These are phyloP conservation scores for Drosophila formosana DNA, from an alignment of 2,888 invertebrate species.

Conservation along the genomic window DNA sequence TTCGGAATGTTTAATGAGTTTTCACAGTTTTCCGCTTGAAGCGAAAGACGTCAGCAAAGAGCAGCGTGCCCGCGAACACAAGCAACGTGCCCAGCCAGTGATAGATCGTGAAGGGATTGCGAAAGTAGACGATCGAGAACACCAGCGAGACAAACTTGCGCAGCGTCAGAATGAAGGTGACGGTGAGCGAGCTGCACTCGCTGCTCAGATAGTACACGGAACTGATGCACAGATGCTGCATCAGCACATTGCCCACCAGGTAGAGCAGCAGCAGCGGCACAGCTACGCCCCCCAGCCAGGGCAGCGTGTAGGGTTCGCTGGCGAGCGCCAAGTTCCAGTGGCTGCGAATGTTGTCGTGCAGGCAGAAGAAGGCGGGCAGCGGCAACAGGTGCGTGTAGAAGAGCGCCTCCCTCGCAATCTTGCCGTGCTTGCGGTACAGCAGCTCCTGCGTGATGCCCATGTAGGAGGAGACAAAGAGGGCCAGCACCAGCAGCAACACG, in stretches of 20 bases:
- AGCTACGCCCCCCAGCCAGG: slow-evolving; percentile 27
- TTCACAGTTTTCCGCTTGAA: slow-evolving; percentile 35
- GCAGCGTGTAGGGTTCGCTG: slow-evolving; percentile 44
- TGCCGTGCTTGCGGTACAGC: slow-evolving; percentile 92
- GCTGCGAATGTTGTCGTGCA: slow-evolving; percentile 90
- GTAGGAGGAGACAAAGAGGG: slow-evolving; percentile 95
- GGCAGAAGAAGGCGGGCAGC: slow-evolving; percentile 93
- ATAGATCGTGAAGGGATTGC: slow-evolving; percentile 94
- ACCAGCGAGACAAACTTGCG: slow-evolving; percentile 97
- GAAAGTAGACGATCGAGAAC: slow-evolving; percentile 95
- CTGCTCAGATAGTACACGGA: slow-evolving; percentile 97
- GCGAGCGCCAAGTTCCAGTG: slow-evolving; percentile 85
- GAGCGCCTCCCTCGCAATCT: slow-evolving; percentile 94
- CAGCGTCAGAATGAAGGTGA: slow-evolving; percentile 96
- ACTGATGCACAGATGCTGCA: slow-evolving; percentile 97
- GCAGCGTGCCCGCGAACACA: slow-evolving; percentile 95
- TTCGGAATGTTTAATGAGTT: slow-evolving; percentile 45
- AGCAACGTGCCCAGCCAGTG: slow-evolving; percentile 96
- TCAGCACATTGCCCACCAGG: slow-evolving; percentile 91
- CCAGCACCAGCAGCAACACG: slow-evolving; percentile 92
- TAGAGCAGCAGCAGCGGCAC: slow-evolving; percentile 84
- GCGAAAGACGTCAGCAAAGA: slow-evolving; percentile 91
- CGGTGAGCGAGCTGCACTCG: slow-evolving; percentile 95
- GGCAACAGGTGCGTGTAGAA: slow-evolving; percentile 95
- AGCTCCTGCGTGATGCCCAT: slow-evolving; percentile 97